Evolutionary conservation across 92 coral and sea anemone genomes (phyloP).

Genomic region (Metridium senile): DNA sequence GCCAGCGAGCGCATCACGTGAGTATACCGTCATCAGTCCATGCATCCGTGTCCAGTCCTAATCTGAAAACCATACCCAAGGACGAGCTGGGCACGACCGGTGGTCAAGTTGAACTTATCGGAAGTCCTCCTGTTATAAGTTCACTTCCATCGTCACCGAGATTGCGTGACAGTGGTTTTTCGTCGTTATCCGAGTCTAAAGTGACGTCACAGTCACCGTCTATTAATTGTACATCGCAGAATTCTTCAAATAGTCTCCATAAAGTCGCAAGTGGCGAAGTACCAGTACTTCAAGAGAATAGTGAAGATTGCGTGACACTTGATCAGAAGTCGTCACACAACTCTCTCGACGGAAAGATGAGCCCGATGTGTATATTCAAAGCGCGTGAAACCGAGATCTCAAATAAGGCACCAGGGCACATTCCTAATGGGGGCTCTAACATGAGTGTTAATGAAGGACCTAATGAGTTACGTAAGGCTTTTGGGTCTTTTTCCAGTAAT

Average conservation of each 20-base stretch:
- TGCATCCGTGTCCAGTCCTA: constrained; percentile 53
- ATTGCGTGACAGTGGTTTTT: constrained; percentile 24
- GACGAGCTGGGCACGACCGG: constrained; percentile 7
- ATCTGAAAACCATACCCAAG: constrained; percentile 29
- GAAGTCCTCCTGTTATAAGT: constrained; percentile 24
- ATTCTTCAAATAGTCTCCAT: background rate
- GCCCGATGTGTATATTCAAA: background rate
- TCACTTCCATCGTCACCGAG: constrained; percentile 60
- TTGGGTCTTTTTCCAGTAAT: constrained; percentile 30
- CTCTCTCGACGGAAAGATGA: constrained; percentile 1
- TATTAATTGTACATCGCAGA: background rate
- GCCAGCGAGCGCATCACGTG: constrained; percentile 23
- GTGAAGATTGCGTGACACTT: constrained; percentile 3
- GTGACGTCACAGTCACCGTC: constrained; percentile 7
- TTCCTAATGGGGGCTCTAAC: constrained; percentile 27
- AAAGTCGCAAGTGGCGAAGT: background rate
- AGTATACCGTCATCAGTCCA: constrained; percentile 1
- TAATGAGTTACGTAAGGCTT: constrained; percentile 25
- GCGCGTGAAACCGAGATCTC: background rate
- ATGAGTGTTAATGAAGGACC: constrained; percentile 19
- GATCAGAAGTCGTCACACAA: background rate
- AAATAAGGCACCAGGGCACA: constrained; percentile 12
- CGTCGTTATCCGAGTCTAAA: constrained; percentile 1
- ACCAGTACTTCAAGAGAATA: background rate
- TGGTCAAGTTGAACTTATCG: constrained; percentile 6